Evolutionary conservation across 2,888 invertebrate species (phyloP).

Genomic region (Pheosia tremula): DNA sequence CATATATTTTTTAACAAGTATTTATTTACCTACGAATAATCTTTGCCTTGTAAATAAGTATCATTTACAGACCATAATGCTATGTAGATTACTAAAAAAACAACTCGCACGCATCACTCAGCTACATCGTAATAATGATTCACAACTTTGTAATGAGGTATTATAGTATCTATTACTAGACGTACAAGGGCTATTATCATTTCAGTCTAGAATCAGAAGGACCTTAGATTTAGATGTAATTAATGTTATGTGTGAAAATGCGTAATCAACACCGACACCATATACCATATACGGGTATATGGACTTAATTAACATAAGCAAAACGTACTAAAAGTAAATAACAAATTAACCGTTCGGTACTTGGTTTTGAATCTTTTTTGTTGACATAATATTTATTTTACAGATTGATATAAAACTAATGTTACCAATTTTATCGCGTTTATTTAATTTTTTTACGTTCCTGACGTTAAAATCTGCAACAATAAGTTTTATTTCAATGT

Average conservation of each 20-base stretch:
- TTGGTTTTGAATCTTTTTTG: not conserved
- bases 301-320: slow-evolving; percentile 20
- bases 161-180: not conserved
- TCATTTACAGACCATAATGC: slow-evolving; percentile 32
- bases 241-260: slow-evolving; percentile 44
- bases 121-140: slow-evolving; percentile 17
- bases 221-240: slow-evolving; percentile 34
- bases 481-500: too few relatives aligned
- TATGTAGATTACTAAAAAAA: slow-evolving; percentile 39
- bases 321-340: slow-evolving; percentile 4
- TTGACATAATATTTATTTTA: too few relatives aligned
- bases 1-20: not conserved
- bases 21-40: not conserved
- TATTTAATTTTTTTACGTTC: too few relatives aligned
- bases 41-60: slow-evolving; percentile 18
- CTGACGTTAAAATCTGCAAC: too few relatives aligned
- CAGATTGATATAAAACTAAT: too few relatives aligned
- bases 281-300: slow-evolving; percentile 19
- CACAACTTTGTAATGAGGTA: not conserved
- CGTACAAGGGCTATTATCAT: slow-evolving; percentile 11
- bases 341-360: not conserved
- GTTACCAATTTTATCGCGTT: too few relatives aligned
- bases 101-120: slow-evolving; percentile 28
- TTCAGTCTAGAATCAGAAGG: not conserved
- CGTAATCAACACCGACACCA: slow-evolving; percentile 17